A percentile compares a stretch with the other conserved stretches of the same genome.
Conservation (phyloP, 2,888 invertebrate genomes). For the Colostygia pectinataria region DNA sequence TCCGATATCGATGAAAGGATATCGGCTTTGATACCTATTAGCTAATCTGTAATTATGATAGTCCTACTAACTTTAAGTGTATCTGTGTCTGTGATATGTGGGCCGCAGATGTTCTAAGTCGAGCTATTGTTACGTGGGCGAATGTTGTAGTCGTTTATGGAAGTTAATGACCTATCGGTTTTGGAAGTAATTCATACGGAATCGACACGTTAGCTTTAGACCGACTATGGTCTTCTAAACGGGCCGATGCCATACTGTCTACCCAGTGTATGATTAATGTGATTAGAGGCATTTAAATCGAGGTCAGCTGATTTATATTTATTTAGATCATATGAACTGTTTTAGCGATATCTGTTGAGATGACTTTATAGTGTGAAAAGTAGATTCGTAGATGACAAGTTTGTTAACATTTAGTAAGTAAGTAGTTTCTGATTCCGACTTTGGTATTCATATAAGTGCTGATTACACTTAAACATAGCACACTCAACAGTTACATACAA, state of each 20-base stretch:
- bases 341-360: too few species aligned
- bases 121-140: conserved; percentile 41
- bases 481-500: too few species aligned
- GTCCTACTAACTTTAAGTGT: conserved; percentile 6
- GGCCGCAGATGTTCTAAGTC: conserved; percentile 66
- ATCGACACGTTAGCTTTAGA: conserved; percentile 26
- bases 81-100: conserved; percentile 45
- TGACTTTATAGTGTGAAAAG: too few species aligned
- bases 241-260: conserved; percentile 10
- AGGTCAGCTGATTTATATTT: too few species aligned
- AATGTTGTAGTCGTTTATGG: conserved; percentile 30
- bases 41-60: conserved; percentile 1
- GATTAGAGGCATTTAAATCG: too few species aligned
- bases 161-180: conserved; percentile 35
- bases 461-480: too few species aligned
- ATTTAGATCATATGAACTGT: too few species aligned
- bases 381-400: too few species aligned
- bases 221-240: neutral
- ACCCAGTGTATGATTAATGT: neutral
- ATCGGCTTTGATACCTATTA: conserved; percentile 50
- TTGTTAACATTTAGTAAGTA: too few species aligned
- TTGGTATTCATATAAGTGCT: too few species aligned
- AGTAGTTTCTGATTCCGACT: too few species aligned
- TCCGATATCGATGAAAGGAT: conserved; percentile 58
- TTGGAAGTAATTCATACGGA: conserved; percentile 33